Evolutionary conservation across 2,888 invertebrate genomes (phyloP).

Genomic region (Erebia epiphron): DNA sequence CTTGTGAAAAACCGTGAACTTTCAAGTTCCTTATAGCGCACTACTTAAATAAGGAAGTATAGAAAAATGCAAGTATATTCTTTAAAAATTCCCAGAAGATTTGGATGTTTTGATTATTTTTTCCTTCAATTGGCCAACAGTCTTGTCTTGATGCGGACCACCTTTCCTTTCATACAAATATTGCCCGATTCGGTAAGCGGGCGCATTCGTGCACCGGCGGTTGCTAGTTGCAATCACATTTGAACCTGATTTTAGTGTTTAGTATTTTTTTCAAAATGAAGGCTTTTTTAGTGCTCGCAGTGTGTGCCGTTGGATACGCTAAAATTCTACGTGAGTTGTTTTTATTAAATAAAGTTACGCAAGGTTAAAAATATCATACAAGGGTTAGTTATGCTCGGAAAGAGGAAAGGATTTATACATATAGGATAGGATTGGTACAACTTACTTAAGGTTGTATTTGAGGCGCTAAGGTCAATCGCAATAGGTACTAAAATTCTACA

Average conservation of each 20-base stretch:
- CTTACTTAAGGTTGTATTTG: too few relatives aligned
- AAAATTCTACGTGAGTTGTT: slow-evolving; percentile 71
- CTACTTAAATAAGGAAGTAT: slow-evolving; percentile 14
- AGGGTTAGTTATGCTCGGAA: too few relatives aligned
- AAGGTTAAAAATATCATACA: too few relatives aligned
- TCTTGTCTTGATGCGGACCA: slow-evolving; percentile 30
- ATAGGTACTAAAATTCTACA: too few relatives aligned
- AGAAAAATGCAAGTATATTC: background rate
- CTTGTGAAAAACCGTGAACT: background rate
- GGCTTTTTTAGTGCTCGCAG: slow-evolving; percentile 55
- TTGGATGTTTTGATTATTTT: slow-evolving; percentile 32
- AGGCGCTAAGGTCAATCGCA: too few relatives aligned
- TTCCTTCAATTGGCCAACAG: slow-evolving; percentile 43
- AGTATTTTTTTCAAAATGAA: slow-evolving; percentile 54
- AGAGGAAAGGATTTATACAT: too few relatives aligned
- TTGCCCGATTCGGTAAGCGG: slow-evolving; percentile 60
- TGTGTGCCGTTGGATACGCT: slow-evolving; percentile 57
- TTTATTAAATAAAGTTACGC: background rate
- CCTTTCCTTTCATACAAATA: slow-evolving; percentile 71
- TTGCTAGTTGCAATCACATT: slow-evolving; percentile 51
- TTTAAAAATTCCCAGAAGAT: slow-evolving; percentile 37
- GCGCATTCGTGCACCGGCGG: slow-evolving; percentile 60
- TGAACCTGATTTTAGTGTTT: slow-evolving; percentile 36
- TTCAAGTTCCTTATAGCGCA: slow-evolving; percentile 1
- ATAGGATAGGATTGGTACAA: too few relatives aligned